phyloP scores from a whole-genome alignment of 2,888 invertebrate species.

The Eilema depressum region DNA sequence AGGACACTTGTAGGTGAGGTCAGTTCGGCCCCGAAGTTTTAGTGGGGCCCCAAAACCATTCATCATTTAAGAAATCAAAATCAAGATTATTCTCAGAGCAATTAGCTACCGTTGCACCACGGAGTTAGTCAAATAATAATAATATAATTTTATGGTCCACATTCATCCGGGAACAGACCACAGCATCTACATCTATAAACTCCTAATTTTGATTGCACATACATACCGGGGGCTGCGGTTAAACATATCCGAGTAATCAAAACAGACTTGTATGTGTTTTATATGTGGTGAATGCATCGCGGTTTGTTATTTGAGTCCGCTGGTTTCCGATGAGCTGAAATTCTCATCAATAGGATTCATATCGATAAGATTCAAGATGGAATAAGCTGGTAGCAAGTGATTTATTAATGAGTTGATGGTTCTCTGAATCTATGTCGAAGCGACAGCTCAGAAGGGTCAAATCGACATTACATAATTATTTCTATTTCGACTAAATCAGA shows the following conservation, averaged over 20 bases:
- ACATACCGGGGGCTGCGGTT: slow-evolving; percentile 24
- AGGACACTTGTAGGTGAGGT: no score
- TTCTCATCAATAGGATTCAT: neutral
- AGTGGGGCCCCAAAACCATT: no score
- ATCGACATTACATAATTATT: no score
- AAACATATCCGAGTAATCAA: slow-evolving; percentile 28
- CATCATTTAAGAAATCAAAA: no score
- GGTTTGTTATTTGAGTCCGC: neutral
- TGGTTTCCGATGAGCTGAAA: neutral
- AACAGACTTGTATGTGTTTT: neutral
- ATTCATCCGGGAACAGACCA: slow-evolving; percentile 11
- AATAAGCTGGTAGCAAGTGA: no score
- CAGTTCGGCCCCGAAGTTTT: no score
- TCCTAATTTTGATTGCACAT: slow-evolving; percentile 8
- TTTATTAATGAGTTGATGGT: no score
- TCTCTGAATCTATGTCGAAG: neutral
- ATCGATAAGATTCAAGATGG: no score
- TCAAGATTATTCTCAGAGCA: neutral
- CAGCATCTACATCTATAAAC: slow-evolving; percentile 3
- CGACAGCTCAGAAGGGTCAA: no score
- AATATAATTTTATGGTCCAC: slow-evolving; percentile 5
- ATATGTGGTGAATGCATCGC: neutral
- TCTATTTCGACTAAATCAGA: no score
- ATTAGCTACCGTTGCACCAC: neutral
- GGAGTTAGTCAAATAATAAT: neutral